These are phyloP conservation scores for Coecobrya sp. DNA, from an alignment of 2,888 invertebrate genomes.

Conservation along the genomic window DNA sequence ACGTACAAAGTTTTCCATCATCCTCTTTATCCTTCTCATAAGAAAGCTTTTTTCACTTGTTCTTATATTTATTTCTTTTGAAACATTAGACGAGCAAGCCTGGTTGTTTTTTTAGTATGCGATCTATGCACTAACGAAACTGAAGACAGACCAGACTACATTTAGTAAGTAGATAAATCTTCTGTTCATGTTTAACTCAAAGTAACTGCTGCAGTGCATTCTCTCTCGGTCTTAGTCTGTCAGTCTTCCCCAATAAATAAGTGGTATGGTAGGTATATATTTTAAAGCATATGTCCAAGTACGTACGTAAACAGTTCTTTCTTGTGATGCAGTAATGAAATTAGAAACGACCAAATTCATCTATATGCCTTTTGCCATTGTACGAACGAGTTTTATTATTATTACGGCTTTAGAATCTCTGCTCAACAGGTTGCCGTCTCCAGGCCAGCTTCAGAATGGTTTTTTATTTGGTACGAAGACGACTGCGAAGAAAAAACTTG, in stretches of 20 bases:
- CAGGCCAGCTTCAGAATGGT: constrained; percentile 68
- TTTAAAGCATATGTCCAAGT: neutral
- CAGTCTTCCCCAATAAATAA: constrained; percentile 36
- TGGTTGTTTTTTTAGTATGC: constrained; percentile 10
- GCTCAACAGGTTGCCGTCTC: constrained; percentile 80
- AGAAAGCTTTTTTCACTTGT: constrained; percentile 21
- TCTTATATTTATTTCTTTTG: constrained; percentile 49
- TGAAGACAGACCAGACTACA: constrained; percentile 63
- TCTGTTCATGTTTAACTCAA: constrained; percentile 71
- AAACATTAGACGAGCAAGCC: constrained; percentile 38
- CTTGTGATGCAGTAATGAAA: constrained; percentile 70
- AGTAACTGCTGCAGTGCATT: constrained; percentile 39
- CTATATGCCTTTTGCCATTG: constrained; percentile 63
- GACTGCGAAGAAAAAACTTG: constrained; percentile 64
- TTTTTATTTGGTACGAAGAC: constrained; percentile 66
- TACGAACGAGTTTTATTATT: constrained; percentile 78
- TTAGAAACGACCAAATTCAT: constrained; percentile 76
- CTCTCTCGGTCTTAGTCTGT: constrained; percentile 17
- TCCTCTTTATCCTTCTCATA: constrained; percentile 17
- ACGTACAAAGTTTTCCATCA: neutral
- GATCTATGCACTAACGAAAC: constrained; percentile 10
- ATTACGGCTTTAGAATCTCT: constrained; percentile 69
- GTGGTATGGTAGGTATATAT: neutral
- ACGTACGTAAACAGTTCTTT: constrained; percentile 29
- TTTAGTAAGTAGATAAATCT: constrained; percentile 75